Evolutionary conservation across 2,113 vertebrate species (phyloP).

Genomic region (Hirundichthys speculiger): DNA sequence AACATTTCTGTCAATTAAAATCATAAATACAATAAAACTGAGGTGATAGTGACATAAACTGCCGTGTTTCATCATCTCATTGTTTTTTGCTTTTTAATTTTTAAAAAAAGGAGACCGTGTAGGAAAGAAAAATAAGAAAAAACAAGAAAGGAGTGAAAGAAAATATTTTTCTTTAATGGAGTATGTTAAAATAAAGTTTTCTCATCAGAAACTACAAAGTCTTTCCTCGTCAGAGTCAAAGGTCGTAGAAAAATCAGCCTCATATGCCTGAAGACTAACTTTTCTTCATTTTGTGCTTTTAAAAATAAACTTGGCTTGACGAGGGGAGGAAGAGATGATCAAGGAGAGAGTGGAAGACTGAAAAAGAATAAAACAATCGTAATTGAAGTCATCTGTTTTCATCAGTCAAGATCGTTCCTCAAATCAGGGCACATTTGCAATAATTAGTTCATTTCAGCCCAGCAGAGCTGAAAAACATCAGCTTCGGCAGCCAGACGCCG

Average conservation of each 20-base stretch:
- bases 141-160: neutral
- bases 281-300: conserved; percentile 2
- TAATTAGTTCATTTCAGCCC: conserved; percentile 11
- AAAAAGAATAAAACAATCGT: conserved; percentile 5
- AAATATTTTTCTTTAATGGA: neutral
- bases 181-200: conserved; percentile 2
- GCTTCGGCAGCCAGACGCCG: conserved; percentile 1
- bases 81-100: too few relatives aligned
- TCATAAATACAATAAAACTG: too few relatives aligned
- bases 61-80: too few relatives aligned
- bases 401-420: conserved; percentile 23
- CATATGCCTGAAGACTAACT: neutral
- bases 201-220: neutral
- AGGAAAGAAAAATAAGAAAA: neutral
- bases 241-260: neutral
- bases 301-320: conserved; percentile 14
- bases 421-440: neutral
- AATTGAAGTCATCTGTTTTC: conserved; percentile 4
- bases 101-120: too few relatives aligned
- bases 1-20: too few relatives aligned
- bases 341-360: neutral
- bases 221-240: neutral
- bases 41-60: too few relatives aligned
- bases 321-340: neutral
- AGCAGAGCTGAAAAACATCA: conserved; percentile 1